Conservation (phyloP, 2,113 vertebrate genomes). For the Brachypodius melanocephalos region DNA sequence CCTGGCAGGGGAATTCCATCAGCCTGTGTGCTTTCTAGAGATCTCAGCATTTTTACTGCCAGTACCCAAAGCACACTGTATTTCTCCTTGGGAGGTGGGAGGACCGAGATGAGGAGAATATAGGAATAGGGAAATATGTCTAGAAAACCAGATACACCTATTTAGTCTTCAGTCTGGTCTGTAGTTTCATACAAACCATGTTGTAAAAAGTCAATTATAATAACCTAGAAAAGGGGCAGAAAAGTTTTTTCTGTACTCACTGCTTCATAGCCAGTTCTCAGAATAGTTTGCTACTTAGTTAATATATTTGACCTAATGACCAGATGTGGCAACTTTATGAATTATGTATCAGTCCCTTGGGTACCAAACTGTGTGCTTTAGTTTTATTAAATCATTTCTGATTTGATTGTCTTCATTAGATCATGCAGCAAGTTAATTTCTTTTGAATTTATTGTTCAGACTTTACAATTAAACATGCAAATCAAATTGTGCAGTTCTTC, state of each 20-base stretch:
- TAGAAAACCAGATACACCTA: neutral
- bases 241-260: neutral
- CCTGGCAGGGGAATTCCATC: neutral
- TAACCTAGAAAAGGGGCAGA: neutral
- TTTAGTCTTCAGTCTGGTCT: neutral
- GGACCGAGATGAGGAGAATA: neutral
- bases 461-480: constrained; percentile 26
- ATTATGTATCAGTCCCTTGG: constrained; percentile 38
- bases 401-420: constrained; percentile 34
- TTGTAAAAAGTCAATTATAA: neutral
- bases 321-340: constrained; percentile 14
- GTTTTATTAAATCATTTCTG: constrained; percentile 47
- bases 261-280: neutral
- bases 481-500: neutral
- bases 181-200: neutral
- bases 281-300: constrained; percentile 10
- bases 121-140: no score
- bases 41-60: neutral
- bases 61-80: neutral
- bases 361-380: neutral
- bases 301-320: constrained; percentile 51
- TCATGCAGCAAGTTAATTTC: neutral
- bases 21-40: neutral
- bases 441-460: neutral
- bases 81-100: neutral